phyloP scores from a whole-genome alignment of 2,888 invertebrate species.

The Nomada goodeniana region DNA sequence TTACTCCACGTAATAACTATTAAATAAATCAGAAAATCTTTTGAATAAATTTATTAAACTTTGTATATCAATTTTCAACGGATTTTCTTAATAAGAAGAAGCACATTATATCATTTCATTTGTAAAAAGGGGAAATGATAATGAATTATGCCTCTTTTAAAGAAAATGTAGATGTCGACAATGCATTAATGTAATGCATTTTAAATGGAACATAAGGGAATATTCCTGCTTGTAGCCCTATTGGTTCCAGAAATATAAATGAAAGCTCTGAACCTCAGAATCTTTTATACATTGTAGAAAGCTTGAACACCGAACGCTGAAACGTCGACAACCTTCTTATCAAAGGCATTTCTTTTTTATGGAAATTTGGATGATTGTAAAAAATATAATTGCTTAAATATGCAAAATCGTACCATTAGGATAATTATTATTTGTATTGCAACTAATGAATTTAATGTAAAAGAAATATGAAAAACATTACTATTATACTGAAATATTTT shows the following conservation, averaged over 20 bases:
- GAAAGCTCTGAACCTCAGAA: conserved; percentile 3
- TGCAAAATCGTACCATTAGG: conserved; percentile 1
- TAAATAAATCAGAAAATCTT: conserved; percentile 30
- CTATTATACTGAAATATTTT: conserved; percentile 13
- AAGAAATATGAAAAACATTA: conserved; percentile 11
- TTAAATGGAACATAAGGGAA: conserved; percentile 11
- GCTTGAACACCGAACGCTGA: not conserved
- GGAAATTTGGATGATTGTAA: conserved; percentile 48
- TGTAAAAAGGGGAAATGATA: conserved; percentile 19
- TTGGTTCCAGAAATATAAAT: not conserved
- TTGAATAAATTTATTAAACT: conserved; percentile 43
- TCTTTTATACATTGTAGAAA: conserved; percentile 6
- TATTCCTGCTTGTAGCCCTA: conserved; percentile 10
- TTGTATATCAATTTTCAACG: conserved; percentile 46
- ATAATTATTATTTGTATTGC: conserved; percentile 16
- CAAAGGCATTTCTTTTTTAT: conserved; percentile 30
- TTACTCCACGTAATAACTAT: conserved; percentile 32
- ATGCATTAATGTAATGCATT: conserved; percentile 11
- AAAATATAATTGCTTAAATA: conserved; percentile 31
- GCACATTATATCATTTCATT: conserved; percentile 37
- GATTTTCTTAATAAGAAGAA: conserved; percentile 43
- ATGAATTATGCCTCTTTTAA: conserved; percentile 25
- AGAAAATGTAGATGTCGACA: conserved; percentile 13
- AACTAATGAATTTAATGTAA: conserved; percentile 19
- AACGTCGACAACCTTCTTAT: conserved; percentile 13